Conservation (phyloP, 2,113 vertebrate genomes). For the Chloropsis hardwickii region DNA sequence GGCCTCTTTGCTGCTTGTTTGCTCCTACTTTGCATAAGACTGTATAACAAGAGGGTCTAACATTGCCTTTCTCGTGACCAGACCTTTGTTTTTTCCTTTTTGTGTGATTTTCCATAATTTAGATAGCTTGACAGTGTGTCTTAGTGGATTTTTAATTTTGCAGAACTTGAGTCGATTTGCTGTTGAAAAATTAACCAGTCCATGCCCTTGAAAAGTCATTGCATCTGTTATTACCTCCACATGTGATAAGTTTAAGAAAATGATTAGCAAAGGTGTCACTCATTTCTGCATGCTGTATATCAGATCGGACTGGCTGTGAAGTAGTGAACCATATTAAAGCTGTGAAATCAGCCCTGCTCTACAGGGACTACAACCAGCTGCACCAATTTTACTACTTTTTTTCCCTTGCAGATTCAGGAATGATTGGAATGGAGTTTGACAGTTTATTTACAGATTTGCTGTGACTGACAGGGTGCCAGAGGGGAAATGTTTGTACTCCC, state of each 20-base stretch:
- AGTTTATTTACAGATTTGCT: conserved; percentile 71
- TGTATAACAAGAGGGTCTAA: not conserved
- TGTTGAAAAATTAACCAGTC: conserved; percentile 61
- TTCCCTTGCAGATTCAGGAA: conserved; percentile 55
- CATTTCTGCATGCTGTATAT: conserved; percentile 51
- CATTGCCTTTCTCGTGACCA: not conserved
- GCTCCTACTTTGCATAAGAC: not conserved
- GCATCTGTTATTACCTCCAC: conserved; percentile 54
- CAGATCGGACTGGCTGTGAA: conserved; percentile 64
- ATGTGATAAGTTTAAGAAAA: conserved; percentile 67
- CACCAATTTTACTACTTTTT: conserved; percentile 58
- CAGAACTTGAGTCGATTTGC: conserved; percentile 18
- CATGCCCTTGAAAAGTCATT: conserved; percentile 66
- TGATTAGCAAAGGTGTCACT: conserved; percentile 71
- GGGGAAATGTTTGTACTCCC: conserved; percentile 70
- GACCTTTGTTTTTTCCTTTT: conserved; percentile 15
- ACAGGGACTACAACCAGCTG: conserved; percentile 51
- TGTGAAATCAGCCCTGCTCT: conserved; percentile 64
- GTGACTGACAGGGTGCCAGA: conserved; percentile 68
- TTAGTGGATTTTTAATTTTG: conserved; percentile 55
- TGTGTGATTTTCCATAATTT: conserved; percentile 10
- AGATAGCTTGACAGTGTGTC: conserved; percentile 6
- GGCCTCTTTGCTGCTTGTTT: not conserved
- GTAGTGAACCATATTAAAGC: conserved; percentile 66
- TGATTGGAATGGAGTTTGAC: conserved; percentile 70